These are phyloP conservation scores for Diplogasteroides magnus DNA, from an alignment of 1,140 invertebrate genomes.

Conservation along the genomic window DNA sequence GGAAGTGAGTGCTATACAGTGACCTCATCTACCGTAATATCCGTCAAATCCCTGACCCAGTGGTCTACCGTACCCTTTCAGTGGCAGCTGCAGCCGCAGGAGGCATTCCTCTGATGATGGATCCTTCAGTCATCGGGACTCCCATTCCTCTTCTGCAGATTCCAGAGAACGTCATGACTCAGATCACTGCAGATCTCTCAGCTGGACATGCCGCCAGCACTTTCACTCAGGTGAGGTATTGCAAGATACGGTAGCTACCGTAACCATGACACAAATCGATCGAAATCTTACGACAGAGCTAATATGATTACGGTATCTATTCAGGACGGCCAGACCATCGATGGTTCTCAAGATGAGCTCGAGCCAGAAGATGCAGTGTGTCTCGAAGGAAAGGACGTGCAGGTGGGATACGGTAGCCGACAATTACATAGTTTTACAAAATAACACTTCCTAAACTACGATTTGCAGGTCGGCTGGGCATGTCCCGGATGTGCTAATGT, in stretches of 20 bases:
- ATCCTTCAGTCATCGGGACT: conserved; percentile 41
- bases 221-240: conserved; percentile 39
- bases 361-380: conserved; percentile 5
- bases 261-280: no score
- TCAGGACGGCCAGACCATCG: conserved; percentile 10
- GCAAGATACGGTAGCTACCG: conserved; percentile 32
- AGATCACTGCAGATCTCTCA: conserved; percentile 39
- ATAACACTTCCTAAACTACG: no score
- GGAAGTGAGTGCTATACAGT: conserved; percentile 3
- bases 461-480: conserved; percentile 50
- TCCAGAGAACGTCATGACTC: conserved; percentile 44
- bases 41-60: conserved; percentile 2
- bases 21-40: no score
- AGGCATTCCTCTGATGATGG: conserved; percentile 35
- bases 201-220: conserved; percentile 29
- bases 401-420: no score
- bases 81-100: conserved; percentile 18
- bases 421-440: no score
- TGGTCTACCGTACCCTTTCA: conserved; percentile 10
- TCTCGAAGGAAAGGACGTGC: conserved; percentile 8
- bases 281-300: no score
- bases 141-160: conserved; percentile 48
- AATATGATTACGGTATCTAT: conserved; percentile 8
- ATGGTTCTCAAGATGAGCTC: conserved; percentile 7
- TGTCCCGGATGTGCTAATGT: conserved; percentile 48